Evolutionary conservation across 1,140 invertebrate species (phyloP).

Genomic region (Holotrichia oblita): DNA sequence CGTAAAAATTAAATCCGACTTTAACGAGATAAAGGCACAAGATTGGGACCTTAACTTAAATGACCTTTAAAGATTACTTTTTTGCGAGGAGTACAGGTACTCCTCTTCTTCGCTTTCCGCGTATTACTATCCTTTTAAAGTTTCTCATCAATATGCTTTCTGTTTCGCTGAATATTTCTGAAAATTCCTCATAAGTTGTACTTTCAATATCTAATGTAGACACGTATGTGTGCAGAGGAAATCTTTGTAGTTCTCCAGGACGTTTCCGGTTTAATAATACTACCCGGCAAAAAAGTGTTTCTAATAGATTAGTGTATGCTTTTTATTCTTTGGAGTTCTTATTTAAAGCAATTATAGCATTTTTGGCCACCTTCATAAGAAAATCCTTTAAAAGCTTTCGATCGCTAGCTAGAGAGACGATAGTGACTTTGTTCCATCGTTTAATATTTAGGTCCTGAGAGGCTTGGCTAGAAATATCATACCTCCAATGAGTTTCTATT

Average conservation of each 20-base stretch:
- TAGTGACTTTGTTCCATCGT: constrained; percentile 52
- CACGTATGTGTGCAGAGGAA: no score
- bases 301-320: constrained; percentile 25
- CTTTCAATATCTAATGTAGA: no score
- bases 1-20: neutral
- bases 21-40: neutral
- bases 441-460: constrained; percentile 47
- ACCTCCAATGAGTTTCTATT: constrained; percentile 55
- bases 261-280: constrained; percentile 45
- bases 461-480: constrained; percentile 55
- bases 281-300: constrained; percentile 31
- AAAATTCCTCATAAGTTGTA: no score
- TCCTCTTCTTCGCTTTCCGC: constrained; percentile 41
- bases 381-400: constrained; percentile 49
- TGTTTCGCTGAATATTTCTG: constrained; percentile 42
- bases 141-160: constrained; percentile 43
- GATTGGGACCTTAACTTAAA: neutral
- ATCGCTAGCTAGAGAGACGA: constrained; percentile 50
- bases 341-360: neutral
- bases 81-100: constrained; percentile 23
- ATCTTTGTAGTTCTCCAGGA: no score
- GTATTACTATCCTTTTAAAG: constrained; percentile 39
- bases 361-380: constrained; percentile 23
- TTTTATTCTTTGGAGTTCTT: neutral
- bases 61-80: neutral